These are phyloP conservation scores for Galbula dea DNA, from an alignment of 2,113 vertebrate species.

Conservation along the genomic window DNA sequence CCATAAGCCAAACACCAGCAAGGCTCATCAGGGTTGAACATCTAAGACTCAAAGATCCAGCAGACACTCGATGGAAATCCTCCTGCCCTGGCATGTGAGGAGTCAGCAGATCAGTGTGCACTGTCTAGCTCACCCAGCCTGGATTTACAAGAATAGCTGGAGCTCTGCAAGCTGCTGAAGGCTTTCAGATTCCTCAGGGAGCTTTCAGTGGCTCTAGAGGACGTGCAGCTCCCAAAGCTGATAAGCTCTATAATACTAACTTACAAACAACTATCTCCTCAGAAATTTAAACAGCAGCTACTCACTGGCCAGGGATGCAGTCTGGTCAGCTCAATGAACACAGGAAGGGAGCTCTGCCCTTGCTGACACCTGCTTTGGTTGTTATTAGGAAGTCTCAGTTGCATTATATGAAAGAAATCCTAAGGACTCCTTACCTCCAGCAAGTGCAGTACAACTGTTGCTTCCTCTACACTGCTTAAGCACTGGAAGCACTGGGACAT, in stretches of 20 bases:
- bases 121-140: background rate
- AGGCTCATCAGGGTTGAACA: background rate
- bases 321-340: background rate
- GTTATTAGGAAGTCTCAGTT: background rate
- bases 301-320: background rate
- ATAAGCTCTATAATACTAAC: background rate
- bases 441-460: background rate
- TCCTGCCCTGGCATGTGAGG: too few species aligned
- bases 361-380: background rate
- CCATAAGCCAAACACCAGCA: rapidly evolving
- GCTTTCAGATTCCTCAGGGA: background rate
- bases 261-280: background rate
- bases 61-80: too few species aligned
- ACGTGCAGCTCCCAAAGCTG: background rate
- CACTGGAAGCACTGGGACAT: background rate
- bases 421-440: background rate
- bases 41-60: rapidly evolving
- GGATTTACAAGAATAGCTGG: background rate
- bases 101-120: background rate
- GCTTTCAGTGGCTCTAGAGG: background rate
- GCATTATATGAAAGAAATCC: background rate
- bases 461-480: background rate
- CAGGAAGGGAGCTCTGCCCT: too few species aligned
- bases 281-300: background rate
- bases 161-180: background rate